These are phyloP conservation scores for Cyphomyrus plagiostoma DNA, from an alignment of 2,113 vertebrate species.

Conservation along the genomic window DNA sequence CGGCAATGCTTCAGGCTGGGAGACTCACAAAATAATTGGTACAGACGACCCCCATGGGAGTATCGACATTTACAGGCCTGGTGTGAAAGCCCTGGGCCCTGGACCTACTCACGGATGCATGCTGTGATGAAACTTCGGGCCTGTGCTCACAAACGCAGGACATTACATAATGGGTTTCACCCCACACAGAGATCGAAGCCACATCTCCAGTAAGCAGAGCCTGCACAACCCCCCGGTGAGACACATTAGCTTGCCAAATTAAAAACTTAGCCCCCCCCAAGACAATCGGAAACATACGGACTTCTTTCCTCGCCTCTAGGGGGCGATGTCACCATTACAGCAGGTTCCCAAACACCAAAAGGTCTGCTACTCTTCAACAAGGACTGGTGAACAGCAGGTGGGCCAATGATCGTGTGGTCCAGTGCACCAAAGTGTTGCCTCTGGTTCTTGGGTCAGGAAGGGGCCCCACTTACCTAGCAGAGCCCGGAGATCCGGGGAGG, in stretches of 20 bases:
- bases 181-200: not conserved
- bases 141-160: not conserved
- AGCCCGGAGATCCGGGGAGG: conserved; percentile 76
- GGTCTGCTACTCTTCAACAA: not conserved
- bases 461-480: conserved; percentile 71
- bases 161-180: not conserved
- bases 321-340: not conserved
- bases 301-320: not conserved
- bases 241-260: not conserved
- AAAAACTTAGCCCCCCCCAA: not conserved
- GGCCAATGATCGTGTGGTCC: not conserved
- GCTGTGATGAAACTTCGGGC: not conserved
- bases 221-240: not conserved
- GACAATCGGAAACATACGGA: not conserved
- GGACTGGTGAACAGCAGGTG: not conserved
- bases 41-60: not conserved
- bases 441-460: not conserved
- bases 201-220: not conserved
- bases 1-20: not conserved
- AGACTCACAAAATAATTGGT: not conserved
- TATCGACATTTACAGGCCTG: not conserved
- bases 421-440: not conserved
- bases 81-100: not conserved
- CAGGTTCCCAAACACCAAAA: not conserved
- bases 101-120: not conserved